Evolutionary conservation across 2,888 invertebrate species (phyloP).

Genomic region (Tridacna crocea): DNA sequence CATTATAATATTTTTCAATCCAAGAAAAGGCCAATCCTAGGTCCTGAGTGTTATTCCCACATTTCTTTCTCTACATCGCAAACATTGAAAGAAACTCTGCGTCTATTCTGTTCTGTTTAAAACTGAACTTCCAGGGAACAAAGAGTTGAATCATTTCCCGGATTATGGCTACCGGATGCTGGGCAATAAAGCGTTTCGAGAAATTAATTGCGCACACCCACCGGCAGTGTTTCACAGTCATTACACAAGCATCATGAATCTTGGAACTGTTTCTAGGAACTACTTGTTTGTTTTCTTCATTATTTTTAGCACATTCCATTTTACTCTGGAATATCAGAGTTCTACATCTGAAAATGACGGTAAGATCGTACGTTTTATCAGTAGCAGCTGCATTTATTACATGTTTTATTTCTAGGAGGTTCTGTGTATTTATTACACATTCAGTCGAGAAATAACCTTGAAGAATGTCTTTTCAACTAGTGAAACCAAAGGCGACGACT

Average conservation of each 20-base stretch:
- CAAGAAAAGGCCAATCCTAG: too few species aligned
- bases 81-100: too few species aligned
- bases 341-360: not conserved
- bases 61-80: too few species aligned
- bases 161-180: not conserved
- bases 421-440: too few species aligned
- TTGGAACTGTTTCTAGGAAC: not conserved
- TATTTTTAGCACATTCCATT: not conserved
- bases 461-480: not conserved
- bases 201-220: not conserved
- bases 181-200: not conserved
- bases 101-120: too few species aligned
- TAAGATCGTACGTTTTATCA: not conserved
- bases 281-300: not conserved
- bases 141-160: not conserved
- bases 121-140: not conserved
- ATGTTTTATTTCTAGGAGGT: not conserved
- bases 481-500: not conserved
- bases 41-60: too few species aligned
- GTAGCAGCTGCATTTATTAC: not conserved
- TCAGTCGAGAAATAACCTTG: too few species aligned
- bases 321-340: not conserved
- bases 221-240: not conserved
- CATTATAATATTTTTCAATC: too few species aligned
- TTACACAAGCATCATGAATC: slow-evolving; percentile 1